Base-by-base conservation (phyloP, 1,140 invertebrate species). In the Drosophila truncata region DNA sequence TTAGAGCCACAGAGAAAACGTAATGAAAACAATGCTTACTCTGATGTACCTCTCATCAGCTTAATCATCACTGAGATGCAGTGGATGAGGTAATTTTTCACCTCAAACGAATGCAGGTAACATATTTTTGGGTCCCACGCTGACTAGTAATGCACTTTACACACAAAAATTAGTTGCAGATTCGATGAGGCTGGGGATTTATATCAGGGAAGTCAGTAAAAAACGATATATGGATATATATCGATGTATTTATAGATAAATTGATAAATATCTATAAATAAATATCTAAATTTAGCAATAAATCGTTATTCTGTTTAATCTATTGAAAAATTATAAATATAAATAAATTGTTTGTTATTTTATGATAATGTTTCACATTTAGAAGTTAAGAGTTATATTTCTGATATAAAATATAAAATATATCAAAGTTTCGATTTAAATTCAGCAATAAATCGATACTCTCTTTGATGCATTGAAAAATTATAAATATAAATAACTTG, bases 21-120 rank as follows among this genome's bases (percentile, higher is more conserved):
- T n/a, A n/a, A n/a, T n/a, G n/a, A n/a, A n/a, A n/a, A n/a, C n/a
- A n/a, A n/a, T n/a, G n/a, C n/a, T n/a, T n/a, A n/a, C n/a, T n/a
- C n/a, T n/a, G n/a, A 16, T 25, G 20, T 9, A 25, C 14, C 29
- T 61, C 58, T 33, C 58, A 61, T 52, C 7, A 52, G 42, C 29
- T 35, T 20, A 62, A 35, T 64, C 64, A 67, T 67, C 9, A 25
- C 29, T 20, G n/a, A 8, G 49, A 23, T 65, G 47, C 27, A 54
- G 29, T 70, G 46, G 63, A 71, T 71, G 63, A 71, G 67, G 67
- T 57, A 71, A 71, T 33, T 11, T 33, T 11, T 31, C 63, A 49
- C 31, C 25, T 9, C 47, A 10, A 25, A 25, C 16, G 29, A 60
- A 47, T 60, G 18, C 41, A 49, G 31, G 29, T 49, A 55, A 46